Evolutionary conservation across 2,113 vertebrate species (phyloP).

Genomic region (Cacatua alba): DNA sequence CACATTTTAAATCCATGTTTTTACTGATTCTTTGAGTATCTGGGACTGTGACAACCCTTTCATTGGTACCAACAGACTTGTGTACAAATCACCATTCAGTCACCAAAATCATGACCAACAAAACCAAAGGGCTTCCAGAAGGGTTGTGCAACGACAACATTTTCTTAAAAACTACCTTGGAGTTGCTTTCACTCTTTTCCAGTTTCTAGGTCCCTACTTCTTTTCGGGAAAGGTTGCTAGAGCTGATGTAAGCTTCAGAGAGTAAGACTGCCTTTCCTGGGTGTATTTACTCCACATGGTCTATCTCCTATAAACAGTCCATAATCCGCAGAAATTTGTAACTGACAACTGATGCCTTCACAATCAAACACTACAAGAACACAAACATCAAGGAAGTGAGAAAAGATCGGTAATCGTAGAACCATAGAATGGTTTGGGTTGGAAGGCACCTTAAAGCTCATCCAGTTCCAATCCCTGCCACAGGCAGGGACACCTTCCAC

Average conservation of each 20-base stretch:
- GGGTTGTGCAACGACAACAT: rapidly evolving
- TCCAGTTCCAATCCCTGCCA: too few relatives aligned
- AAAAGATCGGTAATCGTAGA: background rate
- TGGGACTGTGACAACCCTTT: background rate
- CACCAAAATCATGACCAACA: background rate
- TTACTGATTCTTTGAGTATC: background rate
- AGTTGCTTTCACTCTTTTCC: background rate
- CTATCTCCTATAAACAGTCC: background rate
- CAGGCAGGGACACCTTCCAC: background rate
- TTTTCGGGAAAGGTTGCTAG: background rate
- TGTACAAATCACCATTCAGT: background rate
- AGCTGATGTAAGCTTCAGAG: background rate
- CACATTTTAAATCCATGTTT: background rate
- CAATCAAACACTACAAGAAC: background rate
- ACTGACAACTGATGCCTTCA: background rate
- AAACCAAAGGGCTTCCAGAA: background rate
- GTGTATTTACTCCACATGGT: rapidly evolving
- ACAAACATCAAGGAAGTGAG: background rate
- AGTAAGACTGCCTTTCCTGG: background rate
- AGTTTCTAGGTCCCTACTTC: background rate
- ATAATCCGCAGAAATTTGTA: background rate
- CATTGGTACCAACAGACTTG: background rate
- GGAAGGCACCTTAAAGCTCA: background rate
- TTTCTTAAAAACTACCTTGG: background rate
- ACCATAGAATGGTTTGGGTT: background rate